These are phyloP conservation scores for Arctocebus calabarensis DNA, from an alignment of 2,797 vertebrate species.

Conservation along the genomic window DNA sequence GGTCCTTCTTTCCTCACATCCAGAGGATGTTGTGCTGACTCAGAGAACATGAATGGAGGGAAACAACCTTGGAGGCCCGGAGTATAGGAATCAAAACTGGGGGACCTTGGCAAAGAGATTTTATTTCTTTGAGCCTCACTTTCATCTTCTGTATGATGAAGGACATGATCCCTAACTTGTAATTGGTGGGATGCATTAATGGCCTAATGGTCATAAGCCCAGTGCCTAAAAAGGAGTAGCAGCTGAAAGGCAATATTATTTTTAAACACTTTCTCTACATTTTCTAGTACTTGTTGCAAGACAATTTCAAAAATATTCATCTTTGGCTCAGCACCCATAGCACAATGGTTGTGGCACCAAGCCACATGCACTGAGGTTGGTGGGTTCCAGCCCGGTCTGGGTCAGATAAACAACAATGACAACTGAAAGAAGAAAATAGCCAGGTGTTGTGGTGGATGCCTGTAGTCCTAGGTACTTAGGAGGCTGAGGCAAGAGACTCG, in stretches of 20 bases:
- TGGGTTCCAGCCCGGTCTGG: too few species aligned
- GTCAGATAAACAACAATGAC: too few species aligned
- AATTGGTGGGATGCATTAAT: neutral
- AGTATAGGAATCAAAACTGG: neutral
- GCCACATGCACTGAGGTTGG: too few species aligned
- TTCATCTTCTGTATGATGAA: neutral
- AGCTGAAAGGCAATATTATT: neutral
- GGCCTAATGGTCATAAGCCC: neutral
- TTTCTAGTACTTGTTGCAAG: neutral
- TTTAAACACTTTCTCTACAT: neutral
- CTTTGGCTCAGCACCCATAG: neutral
- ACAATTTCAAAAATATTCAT: neutral
- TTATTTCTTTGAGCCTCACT: neutral
- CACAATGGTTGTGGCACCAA: too few species aligned
- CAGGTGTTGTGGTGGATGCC: too few species aligned
- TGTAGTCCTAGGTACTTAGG: too few species aligned
- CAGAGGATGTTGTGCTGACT: neutral
- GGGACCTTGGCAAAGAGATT: neutral
- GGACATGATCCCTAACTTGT: neutral
- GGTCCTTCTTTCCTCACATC: fast-evolving
- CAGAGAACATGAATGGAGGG: fast-evolving
- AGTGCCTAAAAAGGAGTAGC: neutral
- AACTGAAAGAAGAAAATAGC: too few species aligned
- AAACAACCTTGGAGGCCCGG: neutral
- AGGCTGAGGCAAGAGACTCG: too few species aligned